Conservation (phyloP, 2,113 vertebrate genomes). For the Antidorcas marsupialis region DNA sequence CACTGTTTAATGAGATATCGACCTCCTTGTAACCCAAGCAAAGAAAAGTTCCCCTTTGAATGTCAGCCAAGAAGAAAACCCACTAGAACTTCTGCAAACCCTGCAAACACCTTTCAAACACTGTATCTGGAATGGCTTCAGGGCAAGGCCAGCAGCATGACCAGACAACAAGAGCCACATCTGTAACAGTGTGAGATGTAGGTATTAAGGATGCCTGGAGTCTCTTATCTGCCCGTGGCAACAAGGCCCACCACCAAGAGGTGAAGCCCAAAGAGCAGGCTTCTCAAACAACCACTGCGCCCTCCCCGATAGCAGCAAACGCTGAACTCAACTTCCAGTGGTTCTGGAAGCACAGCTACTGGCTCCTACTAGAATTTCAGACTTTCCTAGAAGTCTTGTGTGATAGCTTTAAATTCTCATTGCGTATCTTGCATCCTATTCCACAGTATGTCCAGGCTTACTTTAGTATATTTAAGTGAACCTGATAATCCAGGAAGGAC, state of each 20-base stretch:
- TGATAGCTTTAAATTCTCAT: not conserved
- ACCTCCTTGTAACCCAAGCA: slow-evolving; percentile 40
- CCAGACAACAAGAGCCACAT: not conserved
- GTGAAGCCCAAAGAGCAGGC: not conserved
- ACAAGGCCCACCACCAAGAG: not conserved
- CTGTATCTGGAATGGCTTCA: not conserved
- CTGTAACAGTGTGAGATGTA: not conserved
- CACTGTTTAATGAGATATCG: slow-evolving; percentile 67
- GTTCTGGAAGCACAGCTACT: not conserved
- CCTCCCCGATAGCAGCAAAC: not conserved
- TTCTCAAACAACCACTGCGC: not conserved
- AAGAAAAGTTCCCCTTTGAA: not conserved
- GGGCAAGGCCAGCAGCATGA: not conserved
- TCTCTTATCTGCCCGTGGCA: not conserved
- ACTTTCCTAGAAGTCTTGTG: not conserved
- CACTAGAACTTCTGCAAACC: not conserved
- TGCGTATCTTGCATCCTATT: not conserved
- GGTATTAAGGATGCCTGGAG: not conserved
- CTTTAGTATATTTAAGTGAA: not conserved
- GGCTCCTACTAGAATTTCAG: not conserved
- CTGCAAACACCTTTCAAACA: not conserved
- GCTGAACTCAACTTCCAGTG: accelerated
- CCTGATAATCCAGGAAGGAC: not conserved
- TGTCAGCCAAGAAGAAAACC: slow-evolving; percentile 30
- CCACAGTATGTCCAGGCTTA: not conserved